Evolutionary conservation across 2,113 vertebrate genomes (phyloP).

Genomic region (Engraulis encrasicolus): DNA sequence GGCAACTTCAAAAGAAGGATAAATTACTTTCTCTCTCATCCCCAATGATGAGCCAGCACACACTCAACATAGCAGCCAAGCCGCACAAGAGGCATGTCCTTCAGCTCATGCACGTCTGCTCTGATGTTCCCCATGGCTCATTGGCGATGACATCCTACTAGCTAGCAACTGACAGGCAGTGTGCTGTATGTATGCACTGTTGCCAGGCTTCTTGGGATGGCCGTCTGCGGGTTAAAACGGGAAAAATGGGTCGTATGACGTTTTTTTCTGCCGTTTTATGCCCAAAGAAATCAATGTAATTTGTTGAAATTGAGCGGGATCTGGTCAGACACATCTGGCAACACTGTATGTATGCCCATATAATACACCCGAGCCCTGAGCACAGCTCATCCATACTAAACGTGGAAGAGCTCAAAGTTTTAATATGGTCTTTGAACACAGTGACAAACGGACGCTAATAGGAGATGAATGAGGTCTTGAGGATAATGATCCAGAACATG

Average conservation of each 20-base stretch:
- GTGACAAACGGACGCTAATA: not conserved
- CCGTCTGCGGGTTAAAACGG: no score
- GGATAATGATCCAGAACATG: not conserved
- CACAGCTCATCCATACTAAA: not conserved
- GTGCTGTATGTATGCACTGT: not conserved
- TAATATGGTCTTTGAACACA: not conserved
- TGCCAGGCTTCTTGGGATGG: no score
- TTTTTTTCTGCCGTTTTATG: no score
- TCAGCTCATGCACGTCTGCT: not conserved
- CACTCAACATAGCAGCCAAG: not conserved
- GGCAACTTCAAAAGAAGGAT: no score
- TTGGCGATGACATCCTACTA: not conserved
- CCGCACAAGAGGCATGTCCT: not conserved
- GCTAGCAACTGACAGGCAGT: not conserved
- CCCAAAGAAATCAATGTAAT: no score
- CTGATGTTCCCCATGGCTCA: conserved; percentile 4
- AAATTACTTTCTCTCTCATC: not conserved
- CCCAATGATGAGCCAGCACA: not conserved
- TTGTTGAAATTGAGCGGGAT: no score
- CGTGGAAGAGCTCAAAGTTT: not conserved
- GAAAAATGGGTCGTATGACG: no score
- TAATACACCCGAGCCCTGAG: not conserved
- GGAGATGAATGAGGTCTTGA: not conserved
- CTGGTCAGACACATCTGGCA: no score
- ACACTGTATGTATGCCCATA: no score